Evolutionary conservation across 1,140 invertebrate species (phyloP).

Genomic region (Bombus affinis): DNA sequence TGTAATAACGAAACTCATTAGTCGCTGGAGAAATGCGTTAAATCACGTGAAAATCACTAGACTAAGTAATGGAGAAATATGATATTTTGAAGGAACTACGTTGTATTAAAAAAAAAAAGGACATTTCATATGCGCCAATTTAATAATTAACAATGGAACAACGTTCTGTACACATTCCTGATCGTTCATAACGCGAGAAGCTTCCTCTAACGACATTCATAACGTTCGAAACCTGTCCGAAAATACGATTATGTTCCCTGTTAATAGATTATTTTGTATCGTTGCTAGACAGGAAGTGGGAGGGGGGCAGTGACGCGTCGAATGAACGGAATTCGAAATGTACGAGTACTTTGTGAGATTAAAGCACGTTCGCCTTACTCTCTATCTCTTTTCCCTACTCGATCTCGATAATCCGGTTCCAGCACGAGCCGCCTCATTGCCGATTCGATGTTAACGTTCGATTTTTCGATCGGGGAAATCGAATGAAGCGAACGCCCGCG

Average conservation of each 20-base stretch:
- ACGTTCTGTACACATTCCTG: neutral
- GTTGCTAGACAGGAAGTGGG: neutral
- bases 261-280: conserved; percentile 27
- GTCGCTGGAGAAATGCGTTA: too few species aligned
- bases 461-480: conserved; percentile 14
- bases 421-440: conserved; percentile 19
- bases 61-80: too few species aligned
- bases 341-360: conserved; percentile 46
- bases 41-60: too few species aligned
- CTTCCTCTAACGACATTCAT: neutral
- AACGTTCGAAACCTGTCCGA: neutral
- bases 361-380: conserved; percentile 32
- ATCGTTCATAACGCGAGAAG: neutral
- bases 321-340: conserved; percentile 37
- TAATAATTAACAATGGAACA: neutral
- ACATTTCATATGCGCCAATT: too few species aligned
- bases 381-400: conserved; percentile 2
- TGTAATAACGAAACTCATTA: too few species aligned
- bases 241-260: neutral
- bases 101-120: too few species aligned
- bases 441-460: conserved; percentile 30
- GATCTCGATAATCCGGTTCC: conserved; percentile 29
- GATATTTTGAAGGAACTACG: too few species aligned
- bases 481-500: neutral
- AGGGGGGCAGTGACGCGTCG: neutral